phyloP scores from a whole-genome alignment of 2,113 vertebrate genomes.

The Vimba vimba region DNA sequence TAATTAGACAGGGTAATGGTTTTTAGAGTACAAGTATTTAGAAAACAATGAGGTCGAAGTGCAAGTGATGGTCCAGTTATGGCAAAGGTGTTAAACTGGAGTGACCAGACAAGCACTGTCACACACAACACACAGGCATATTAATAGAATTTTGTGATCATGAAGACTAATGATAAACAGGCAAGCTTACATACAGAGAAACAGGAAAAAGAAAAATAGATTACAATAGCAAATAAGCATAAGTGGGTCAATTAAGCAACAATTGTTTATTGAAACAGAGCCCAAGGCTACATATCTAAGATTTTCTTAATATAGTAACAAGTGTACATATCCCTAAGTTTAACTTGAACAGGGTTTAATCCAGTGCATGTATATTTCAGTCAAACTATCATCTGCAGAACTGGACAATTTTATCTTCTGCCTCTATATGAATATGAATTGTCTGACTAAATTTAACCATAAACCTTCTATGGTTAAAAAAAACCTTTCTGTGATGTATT shows the following conservation, averaged over 20 bases:
- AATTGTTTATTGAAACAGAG: slow-evolving; percentile 15
- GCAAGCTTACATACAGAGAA: slow-evolving; percentile 18
- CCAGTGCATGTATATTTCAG: background rate
- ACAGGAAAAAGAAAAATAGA: background rate
- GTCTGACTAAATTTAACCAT: background rate
- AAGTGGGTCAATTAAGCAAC: slow-evolving; percentile 8
- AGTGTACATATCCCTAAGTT: background rate
- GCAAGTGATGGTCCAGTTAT: slow-evolving; percentile 25
- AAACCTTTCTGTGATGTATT: background rate
- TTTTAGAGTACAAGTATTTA: background rate
- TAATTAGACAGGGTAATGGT: background rate
- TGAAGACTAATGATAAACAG: slow-evolving; percentile 42
- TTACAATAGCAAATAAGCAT: background rate
- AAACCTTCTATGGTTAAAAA: background rate
- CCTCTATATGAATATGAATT: background rate
- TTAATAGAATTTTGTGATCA: slow-evolving; percentile 65
- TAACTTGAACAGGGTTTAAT: background rate
- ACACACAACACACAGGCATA: slow-evolving; percentile 48
- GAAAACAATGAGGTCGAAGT: slow-evolving; percentile 10
- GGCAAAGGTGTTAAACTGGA: slow-evolving; percentile 20
- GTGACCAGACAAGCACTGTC: slow-evolving; percentile 40
- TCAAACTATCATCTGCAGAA: background rate
- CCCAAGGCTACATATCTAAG: slow-evolving; percentile 8
- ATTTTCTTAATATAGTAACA: background rate
- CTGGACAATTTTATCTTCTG: background rate